Conservation (phyloP, 1,140 invertebrate genomes). For the Drosophila jambulina region DNA sequence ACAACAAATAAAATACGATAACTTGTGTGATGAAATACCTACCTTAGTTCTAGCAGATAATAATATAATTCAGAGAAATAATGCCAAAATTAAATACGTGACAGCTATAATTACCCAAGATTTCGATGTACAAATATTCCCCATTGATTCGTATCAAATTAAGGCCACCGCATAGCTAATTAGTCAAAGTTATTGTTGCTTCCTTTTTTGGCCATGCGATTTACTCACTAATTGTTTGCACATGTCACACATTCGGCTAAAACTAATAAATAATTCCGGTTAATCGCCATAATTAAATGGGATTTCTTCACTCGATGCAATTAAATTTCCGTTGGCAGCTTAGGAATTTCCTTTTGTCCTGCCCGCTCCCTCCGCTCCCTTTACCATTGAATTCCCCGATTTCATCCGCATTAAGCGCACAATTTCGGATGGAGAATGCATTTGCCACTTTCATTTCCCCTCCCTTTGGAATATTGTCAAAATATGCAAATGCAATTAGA, state of each 20-base stretch:
- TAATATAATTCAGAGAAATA: not conserved
- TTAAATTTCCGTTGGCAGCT: constrained; percentile 49
- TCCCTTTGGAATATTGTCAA: constrained; percentile 68
- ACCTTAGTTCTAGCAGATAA: not conserved
- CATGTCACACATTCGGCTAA: constrained; percentile 51
- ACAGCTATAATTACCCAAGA: not conserved
- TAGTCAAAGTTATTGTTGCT: constrained; percentile 36
- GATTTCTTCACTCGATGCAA: constrained; percentile 44
- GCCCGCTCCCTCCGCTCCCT: not conserved
- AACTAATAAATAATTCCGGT: constrained; percentile 49
- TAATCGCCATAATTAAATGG: constrained; percentile 47
- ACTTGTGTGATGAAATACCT: not conserved
- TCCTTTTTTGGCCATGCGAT: constrained; percentile 36
- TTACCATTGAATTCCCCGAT: constrained; percentile 18
- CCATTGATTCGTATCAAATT: constrained; percentile 16
- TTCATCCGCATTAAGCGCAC: constrained; percentile 23
- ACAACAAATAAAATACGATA: not conserved
- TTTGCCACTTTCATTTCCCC: constrained; percentile 76
- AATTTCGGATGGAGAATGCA: constrained; percentile 46
- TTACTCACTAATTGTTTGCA: constrained; percentile 54
- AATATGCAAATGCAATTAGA: constrained; percentile 82
- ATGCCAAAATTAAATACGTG: constrained; percentile 1
- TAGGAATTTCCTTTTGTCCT: constrained; percentile 35
- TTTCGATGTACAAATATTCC: not conserved
- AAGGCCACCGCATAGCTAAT: constrained; percentile 31